These are phyloP conservation scores for Benitochromis conjunctus DNA, from an alignment of 2,113 vertebrate genomes.

Conservation along the genomic window DNA sequence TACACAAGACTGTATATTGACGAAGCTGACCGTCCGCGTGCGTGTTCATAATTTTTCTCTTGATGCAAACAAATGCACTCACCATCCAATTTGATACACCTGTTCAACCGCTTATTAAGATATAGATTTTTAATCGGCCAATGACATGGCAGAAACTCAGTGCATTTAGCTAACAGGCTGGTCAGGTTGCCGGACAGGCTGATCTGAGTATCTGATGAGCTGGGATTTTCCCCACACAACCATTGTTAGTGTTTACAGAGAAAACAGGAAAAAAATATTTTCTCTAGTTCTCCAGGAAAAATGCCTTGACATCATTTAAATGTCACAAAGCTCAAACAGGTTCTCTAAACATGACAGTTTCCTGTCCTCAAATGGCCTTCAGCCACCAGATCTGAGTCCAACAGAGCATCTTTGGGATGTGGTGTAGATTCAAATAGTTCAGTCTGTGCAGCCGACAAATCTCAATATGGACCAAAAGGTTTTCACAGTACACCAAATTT, in stretches of 20 bases:
- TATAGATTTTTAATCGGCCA: background rate
- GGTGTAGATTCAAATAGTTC: background rate
- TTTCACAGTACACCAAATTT: conserved; percentile 71
- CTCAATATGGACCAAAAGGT: background rate
- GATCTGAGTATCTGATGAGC: too few relatives aligned
- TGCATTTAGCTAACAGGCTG: background rate
- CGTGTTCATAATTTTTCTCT: background rate
- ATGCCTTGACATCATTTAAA: background rate
- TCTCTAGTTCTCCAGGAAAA: accelerated
- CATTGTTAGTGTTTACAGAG: background rate
- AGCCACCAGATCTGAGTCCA: background rate
- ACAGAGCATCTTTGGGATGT: background rate
- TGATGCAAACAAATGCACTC: background rate
- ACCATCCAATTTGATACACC: background rate
- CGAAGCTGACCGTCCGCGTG: background rate
- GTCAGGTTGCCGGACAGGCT: background rate
- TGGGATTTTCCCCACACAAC: background rate
- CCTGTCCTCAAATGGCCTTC: background rate
- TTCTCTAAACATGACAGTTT: background rate
- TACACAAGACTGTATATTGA: background rate
- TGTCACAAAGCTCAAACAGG: background rate
- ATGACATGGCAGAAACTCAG: background rate
- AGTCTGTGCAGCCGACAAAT: background rate
- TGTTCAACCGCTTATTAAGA: background rate
- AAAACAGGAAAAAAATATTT: background rate